A percentile compares a stretch with the other conserved stretches of the same genome.
Evolutionary conservation across 1,140 invertebrate genomes (phyloP).

Genomic region (Hypothenemus hampei): DNA sequence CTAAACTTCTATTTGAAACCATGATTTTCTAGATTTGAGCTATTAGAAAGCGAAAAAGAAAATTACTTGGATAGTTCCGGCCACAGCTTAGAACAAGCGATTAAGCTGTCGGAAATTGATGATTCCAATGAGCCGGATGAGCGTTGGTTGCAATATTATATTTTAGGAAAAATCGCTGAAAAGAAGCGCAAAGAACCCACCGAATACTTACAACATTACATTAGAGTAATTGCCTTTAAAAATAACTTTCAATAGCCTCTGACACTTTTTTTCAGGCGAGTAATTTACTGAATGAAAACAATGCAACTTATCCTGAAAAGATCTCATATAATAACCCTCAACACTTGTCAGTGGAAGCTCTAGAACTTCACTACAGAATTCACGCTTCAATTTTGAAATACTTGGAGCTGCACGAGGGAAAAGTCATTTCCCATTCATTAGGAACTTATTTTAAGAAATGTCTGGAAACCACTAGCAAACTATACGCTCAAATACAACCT

Average conservation of each 20-base stretch:
- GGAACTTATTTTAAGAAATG: conserved; percentile 43
- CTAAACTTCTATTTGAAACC: not conserved
- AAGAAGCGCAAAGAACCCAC: conserved; percentile 69
- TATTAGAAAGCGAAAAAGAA: conserved; percentile 69
- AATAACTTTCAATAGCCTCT: no score
- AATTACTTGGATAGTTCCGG: conserved; percentile 70
- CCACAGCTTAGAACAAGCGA: conserved; percentile 71
- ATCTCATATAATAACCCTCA: conserved; percentile 81
- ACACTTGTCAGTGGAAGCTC: conserved; percentile 79
- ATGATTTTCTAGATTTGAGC: conserved; percentile 54
- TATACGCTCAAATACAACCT: not conserved
- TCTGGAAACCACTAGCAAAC: conserved; percentile 19
- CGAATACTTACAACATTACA: conserved; percentile 75
- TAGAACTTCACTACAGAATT: conserved; percentile 80
- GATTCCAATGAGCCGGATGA: conserved; percentile 60
- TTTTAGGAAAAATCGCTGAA: conserved; percentile 87
- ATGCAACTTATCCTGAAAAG: conserved; percentile 78
- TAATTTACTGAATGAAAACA: conserved; percentile 69
- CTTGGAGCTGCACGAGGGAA: conserved; percentile 62
- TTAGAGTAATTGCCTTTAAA: conserved; percentile 53
- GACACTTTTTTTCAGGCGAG: conserved; percentile 53
- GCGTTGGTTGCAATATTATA: conserved; percentile 85
- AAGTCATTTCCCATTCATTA: conserved; percentile 38
- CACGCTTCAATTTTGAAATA: conserved; percentile 84
- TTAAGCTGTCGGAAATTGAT: conserved; percentile 52